Evolutionary conservation across 1,140 invertebrate genomes (phyloP).

Genomic region (Cherax destructor): DNA sequence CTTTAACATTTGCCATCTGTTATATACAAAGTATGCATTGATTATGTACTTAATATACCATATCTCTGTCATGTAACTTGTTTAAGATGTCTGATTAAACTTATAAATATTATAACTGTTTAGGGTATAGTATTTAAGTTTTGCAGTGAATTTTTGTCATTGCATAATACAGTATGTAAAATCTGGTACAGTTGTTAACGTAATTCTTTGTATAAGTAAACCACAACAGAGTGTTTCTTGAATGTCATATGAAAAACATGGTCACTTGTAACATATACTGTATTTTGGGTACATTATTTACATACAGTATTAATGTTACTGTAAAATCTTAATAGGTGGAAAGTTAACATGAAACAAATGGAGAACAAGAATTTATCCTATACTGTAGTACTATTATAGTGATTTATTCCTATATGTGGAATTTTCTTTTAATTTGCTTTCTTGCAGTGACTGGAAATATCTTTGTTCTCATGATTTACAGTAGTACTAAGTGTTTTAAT

Average conservation of each 20-base stretch:
- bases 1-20: neutral
- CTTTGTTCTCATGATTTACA: neutral
- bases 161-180: too few relatives aligned
- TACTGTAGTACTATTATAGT: neutral
- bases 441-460: neutral
- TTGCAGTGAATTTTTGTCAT: too few relatives aligned
- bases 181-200: too few relatives aligned
- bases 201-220: too few relatives aligned
- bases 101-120: too few relatives aligned
- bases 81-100: too few relatives aligned
- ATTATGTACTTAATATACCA: neutral
- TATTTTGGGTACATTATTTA: constrained; percentile 3
- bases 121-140: too few relatives aligned
- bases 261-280: neutral
- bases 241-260: too few relatives aligned
- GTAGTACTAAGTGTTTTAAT: neutral
- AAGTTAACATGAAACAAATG: neutral
- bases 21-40: neutral
- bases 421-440: neutral
- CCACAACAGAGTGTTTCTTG: too few relatives aligned
- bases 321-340: neutral
- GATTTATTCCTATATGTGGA: neutral
- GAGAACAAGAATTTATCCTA: neutral
- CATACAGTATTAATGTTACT: neutral
- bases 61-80: too few relatives aligned